Base-by-base conservation (phyloP, 2,797 vertebrate genomes). In the Morus bassanus region DNA sequence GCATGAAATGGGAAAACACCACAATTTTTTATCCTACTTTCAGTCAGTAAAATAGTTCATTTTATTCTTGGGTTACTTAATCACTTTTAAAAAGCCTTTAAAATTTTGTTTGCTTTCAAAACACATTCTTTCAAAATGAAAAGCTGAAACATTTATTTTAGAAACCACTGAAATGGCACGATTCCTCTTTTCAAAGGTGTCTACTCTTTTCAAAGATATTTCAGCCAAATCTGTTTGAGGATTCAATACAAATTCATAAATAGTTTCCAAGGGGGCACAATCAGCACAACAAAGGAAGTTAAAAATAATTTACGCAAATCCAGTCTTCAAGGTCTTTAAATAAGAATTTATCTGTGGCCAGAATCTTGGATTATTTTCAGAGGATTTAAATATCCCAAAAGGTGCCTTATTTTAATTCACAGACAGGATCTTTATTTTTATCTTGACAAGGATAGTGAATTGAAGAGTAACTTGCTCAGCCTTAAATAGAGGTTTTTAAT, bases 301-400 rank as follows among this genome's bases (percentile, higher is more conserved):
- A 77, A 68, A 83, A 93, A 85, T 46, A 85, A 85, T 69, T 91
- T 68, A 85, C 4, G 6, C 16, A 85, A 88, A 83, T 77, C 56
- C 56, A 92, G 80, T 51, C 72, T 95, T 95, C 53, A 87, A 85
- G 91, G 87, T 89, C 70, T 96, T 85, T 88, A 97, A 96, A 85
- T 88, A 95, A 93, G 84, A 96, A 96, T 96, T 91, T 80, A 96
- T 59, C 79, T 91, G 84, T 92, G 89, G 91, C 94, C 90, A 91
- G 87, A 84, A 85, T 33, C 57, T 60, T 79, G 56, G 87, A 74
- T 64, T 97, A 95, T 91, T 97, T 98, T 94, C 94, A 78, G 82
- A 94, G 28, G 37, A 91, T 94, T 77, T 92, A 94, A 97, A 97
- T 96, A 93, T 78, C 73, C 51, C 35, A 39, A 94, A 84, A 94